Evolutionary conservation across 2,797 vertebrate genomes (phyloP), one percentile per base, ranked within the genome.

Genomic region (Fratercula arctica): DNA sequence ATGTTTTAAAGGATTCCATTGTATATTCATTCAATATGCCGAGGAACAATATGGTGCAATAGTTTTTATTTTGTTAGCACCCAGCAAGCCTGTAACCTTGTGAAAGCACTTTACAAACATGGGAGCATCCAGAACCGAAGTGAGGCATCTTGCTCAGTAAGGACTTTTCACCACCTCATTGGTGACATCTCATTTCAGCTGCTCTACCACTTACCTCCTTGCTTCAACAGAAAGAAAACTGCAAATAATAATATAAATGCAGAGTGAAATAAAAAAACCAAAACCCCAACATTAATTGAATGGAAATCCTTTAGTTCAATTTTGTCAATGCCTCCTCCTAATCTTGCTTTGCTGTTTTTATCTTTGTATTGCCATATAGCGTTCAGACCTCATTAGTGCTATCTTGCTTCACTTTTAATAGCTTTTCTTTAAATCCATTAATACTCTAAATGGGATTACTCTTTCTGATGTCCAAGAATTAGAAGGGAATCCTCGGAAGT

Each of bases 351-450:
- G 4, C 50, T 89, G 2, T 28, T 95, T 93, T 80, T 94, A n/a
- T 90, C 80, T 87, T 87, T 79, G 77, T 82, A 45, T 90, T 90
- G 59, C 68, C 53, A 24, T 53, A 8, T 48, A 56, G 33, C 39
- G 19, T 87, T 92, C 72, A 90, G 92, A 79, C 64, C 64, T 89
- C 35, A 72, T 96, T 91, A 95, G 61, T 74, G 68, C 67, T 94
- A 25, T 83, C 88, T 88, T 87, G 61, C 68, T 94, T 91, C 72
- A 76, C 85, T 95, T 96, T 20, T 77, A 96, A 92, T 75, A 84
- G 95, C 54, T 96, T 92, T 96, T 79, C 59, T 82, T 94, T 88
- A 91, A 91, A 90, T 85, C 85, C 75, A 46, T 82, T 96, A 90
- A 63, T 93, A 56, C n/a, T 93, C 43, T 69, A 78, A 94, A 90